A percentile compares a stretch with the other conserved stretches of the same genome.
Evolutionary conservation across 2,888 invertebrate genomes (phyloP).

Genomic region (Patella ulyssiponensis): DNA sequence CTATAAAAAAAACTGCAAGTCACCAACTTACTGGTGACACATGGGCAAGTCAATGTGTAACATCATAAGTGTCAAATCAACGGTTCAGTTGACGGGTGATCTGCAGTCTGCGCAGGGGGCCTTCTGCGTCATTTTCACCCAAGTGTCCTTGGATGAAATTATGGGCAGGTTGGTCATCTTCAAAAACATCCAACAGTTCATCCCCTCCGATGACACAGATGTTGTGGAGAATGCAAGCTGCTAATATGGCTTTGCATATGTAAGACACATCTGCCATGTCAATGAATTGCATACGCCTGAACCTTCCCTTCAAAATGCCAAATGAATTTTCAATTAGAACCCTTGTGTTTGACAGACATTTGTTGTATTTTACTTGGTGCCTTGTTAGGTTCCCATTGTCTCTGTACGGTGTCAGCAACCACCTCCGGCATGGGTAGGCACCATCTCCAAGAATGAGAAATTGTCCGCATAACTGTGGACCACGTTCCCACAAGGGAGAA

Average conservation of each 20-base stretch:
- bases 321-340: conserved; percentile 28
- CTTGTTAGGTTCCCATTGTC: conserved; percentile 13
- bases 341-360: conserved; percentile 23
- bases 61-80: neutral
- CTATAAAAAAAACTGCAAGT: neutral
- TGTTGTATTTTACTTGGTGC: conserved; percentile 25
- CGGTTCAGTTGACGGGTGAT: conserved; percentile 2
- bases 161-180: neutral
- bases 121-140: conserved; percentile 12
- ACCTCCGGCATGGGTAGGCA: conserved; percentile 28
- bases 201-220: neutral
- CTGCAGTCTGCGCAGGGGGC: conserved; percentile 13
- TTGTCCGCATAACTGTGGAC: neutral
- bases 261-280: neutral
- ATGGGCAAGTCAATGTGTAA: neutral
- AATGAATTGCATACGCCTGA: conserved; percentile 7
- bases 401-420: conserved; percentile 24
- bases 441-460: conserved; percentile 19
- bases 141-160: neutral
- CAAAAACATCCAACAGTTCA: neutral
- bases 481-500: conserved; percentile 2
- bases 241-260: neutral
- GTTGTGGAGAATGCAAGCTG: neutral
- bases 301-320: conserved; percentile 29
- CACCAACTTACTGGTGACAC: neutral